Conservation (phyloP, 1,140 invertebrate genomes). For the Lerema accius region DNA sequence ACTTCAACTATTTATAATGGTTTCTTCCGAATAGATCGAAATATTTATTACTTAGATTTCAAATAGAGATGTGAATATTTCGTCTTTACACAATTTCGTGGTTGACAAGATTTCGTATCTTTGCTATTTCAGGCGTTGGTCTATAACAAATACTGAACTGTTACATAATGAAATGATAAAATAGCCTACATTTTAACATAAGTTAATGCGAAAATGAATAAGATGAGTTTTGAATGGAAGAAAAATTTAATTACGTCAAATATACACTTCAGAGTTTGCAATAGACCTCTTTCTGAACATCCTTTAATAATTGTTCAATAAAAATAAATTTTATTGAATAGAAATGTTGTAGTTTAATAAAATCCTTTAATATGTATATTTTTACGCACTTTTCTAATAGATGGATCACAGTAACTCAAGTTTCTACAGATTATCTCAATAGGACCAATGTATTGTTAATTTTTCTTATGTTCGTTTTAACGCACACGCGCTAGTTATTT, state of each 20-base stretch:
- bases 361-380: not conserved
- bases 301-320: conserved; percentile 3
- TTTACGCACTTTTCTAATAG: not conserved
- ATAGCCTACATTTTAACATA: too few species aligned
- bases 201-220: too few species aligned
- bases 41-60: conserved; percentile 20
- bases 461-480: conserved; percentile 19
- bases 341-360: not conserved
- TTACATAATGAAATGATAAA: too few species aligned
- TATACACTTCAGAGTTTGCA: not conserved
- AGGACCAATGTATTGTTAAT: conserved; percentile 28
- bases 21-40: conserved; percentile 15
- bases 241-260: too few species aligned
- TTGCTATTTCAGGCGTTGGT: conserved; percentile 4
- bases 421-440: conserved; percentile 15
- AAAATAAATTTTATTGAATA: not conserved
- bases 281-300: not conserved
- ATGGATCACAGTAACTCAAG: not conserved
- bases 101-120: too few species aligned
- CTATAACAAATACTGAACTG: not conserved
- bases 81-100: conserved; percentile 34
- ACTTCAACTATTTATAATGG: conserved; percentile 15
- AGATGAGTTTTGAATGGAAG: too few species aligned
- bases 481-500: conserved; percentile 42
- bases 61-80: conserved; percentile 13